phyloP scores from a whole-genome alignment of 2,113 vertebrate species.

The Macaca fascicularis region T2T-MFA8v1.1 NC_088395.1:38740501-38741000 shows the following conservation, averaged over 20 bases:
- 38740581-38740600: background rate
- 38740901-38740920: background rate
- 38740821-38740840: slow-evolving; percentile 7
- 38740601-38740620: background rate
- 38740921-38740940: background rate
- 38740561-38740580: background rate
- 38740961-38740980: background rate
- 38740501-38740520: background rate
- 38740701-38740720: slow-evolving; percentile 12
- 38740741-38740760: background rate
- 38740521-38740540: slow-evolving; percentile 28
- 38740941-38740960: background rate
- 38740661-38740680: background rate
- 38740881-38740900: background rate
- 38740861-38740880: slow-evolving; percentile 30
- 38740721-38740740: background rate
- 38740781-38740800: background rate
- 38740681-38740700: background rate
- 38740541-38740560: slow-evolving; percentile 3
- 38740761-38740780: slow-evolving; percentile 32
- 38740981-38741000: slow-evolving; percentile 14
- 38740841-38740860: background rate
- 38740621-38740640: background rate
- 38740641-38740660: background rate
- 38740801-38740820: background rate